These are phyloP conservation scores for Acrobasis suavella DNA, from an alignment of 2,888 invertebrate genomes.

Conservation along the genomic window DNA sequence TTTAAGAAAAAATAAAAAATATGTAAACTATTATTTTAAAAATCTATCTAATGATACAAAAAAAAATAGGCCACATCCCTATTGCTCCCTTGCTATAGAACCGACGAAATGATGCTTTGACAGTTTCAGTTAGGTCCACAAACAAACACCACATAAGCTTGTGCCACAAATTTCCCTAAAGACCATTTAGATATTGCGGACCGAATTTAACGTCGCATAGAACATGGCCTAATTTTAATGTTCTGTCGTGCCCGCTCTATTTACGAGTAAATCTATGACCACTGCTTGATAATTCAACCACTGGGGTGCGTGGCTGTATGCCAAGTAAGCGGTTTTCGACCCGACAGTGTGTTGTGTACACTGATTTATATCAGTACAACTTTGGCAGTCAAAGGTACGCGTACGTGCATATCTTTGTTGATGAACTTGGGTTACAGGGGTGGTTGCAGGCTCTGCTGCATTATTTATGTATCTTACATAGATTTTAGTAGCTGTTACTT, in stretches of 20 bases:
- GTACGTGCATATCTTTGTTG: conserved; percentile 33
- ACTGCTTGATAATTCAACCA: conserved; percentile 47
- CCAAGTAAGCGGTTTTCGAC: conserved; percentile 61
- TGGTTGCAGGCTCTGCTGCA: neutral
- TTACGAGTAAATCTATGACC: conserved; percentile 30
- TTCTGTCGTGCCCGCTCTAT: conserved; percentile 29
- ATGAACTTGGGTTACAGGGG: conserved; percentile 13
- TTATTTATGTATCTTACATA: neutral
- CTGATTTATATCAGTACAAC: conserved; percentile 54
- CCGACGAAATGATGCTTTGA: neutral
- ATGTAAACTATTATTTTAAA: too few relatives aligned
- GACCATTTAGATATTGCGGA: conserved; percentile 19
- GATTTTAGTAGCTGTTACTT: neutral
- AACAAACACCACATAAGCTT: neutral
- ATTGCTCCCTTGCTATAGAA: neutral
- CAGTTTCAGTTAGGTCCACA: neutral
- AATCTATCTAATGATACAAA: too few relatives aligned
- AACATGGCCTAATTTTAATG: conserved; percentile 25
- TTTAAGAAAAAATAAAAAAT: too few relatives aligned
- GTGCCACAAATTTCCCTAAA: conserved; percentile 10
- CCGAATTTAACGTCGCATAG: conserved; percentile 13
- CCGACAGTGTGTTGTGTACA: conserved; percentile 44
- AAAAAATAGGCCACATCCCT: too few relatives aligned
- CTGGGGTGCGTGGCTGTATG: conserved; percentile 62
- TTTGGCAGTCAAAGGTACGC: conserved; percentile 48